Evolutionary conservation across 2,888 invertebrate genomes (phyloP).

Genomic region (Melieria omissa): DNA sequence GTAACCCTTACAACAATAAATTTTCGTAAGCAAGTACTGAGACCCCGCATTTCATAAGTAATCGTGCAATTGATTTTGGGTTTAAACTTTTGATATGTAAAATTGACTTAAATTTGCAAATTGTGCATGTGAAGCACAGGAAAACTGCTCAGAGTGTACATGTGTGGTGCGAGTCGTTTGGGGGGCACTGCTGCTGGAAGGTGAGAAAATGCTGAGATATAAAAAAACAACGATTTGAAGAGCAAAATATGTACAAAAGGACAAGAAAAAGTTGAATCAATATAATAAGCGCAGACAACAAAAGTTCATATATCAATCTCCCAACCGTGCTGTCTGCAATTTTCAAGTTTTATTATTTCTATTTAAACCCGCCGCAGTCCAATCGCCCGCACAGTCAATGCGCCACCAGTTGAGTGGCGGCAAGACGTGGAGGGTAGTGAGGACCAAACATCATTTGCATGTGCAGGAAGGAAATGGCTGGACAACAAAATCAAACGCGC

Average conservation of each 20-base stretch:
- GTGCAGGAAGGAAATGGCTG: constrained; percentile 30
- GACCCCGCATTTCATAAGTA: no score
- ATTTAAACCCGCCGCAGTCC: background rate
- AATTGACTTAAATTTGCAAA: no score
- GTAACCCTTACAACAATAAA: no score
- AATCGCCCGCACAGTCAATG: background rate
- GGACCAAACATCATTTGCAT: constrained; percentile 35
- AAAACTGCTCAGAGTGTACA: no score
- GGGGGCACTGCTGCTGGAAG: no score
- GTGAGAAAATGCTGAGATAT: no score
- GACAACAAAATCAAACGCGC: constrained; percentile 30
- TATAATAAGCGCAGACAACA: constrained; percentile 40
- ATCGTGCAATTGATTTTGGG: no score
- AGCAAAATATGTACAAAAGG: background rate
- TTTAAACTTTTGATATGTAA: no score
- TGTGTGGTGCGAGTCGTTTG: no score
- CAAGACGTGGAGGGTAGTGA: constrained; percentile 11
- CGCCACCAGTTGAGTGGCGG: background rate
- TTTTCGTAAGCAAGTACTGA: no score
- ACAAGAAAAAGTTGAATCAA: constrained; percentile 32
- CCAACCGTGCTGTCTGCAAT: constrained; percentile 30
- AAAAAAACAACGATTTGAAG: no score
- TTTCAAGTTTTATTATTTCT: constrained; percentile 34
- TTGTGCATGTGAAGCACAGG: no score
- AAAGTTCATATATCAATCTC: constrained; percentile 37